Evolutionary conservation across 2,113 vertebrate genomes (phyloP).

Genomic region (Trogon melanurus): DNA sequence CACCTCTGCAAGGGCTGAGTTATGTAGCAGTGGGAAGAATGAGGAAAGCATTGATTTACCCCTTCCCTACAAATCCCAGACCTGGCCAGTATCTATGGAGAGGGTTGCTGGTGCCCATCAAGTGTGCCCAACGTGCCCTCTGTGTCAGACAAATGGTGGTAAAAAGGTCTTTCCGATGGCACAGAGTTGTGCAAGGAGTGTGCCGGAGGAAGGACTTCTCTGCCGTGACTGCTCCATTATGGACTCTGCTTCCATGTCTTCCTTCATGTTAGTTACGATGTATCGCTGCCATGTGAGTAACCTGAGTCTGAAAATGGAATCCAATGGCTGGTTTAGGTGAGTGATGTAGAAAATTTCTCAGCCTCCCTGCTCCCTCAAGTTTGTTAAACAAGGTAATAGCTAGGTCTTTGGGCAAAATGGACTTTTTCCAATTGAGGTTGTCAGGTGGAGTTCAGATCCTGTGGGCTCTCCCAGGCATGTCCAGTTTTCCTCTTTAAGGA

Average conservation of each 20-base stretch:
- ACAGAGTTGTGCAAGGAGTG: background rate
- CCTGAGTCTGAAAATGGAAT: background rate
- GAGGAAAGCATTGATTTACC: background rate
- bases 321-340: background rate
- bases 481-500: background rate
- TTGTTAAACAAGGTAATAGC: background rate
- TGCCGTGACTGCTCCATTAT: background rate
- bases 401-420: background rate
- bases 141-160: background rate
- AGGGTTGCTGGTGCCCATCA: background rate
- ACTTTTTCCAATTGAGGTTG: background rate
- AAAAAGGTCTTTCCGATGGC: background rate
- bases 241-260: background rate
- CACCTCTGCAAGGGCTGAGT: background rate
- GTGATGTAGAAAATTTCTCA: background rate
- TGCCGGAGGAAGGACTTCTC: background rate
- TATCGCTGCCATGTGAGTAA: background rate
- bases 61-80: background rate
- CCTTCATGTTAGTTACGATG: background rate
- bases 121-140: background rate
- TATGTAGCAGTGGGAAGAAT: background rate
- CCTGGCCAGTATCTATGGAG: background rate
- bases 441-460: background rate
- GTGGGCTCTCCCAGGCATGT: background rate
- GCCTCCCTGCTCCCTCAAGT: background rate